Conservation (phyloP, 2,113 vertebrate genomes). For the Pagrus major region DNA sequence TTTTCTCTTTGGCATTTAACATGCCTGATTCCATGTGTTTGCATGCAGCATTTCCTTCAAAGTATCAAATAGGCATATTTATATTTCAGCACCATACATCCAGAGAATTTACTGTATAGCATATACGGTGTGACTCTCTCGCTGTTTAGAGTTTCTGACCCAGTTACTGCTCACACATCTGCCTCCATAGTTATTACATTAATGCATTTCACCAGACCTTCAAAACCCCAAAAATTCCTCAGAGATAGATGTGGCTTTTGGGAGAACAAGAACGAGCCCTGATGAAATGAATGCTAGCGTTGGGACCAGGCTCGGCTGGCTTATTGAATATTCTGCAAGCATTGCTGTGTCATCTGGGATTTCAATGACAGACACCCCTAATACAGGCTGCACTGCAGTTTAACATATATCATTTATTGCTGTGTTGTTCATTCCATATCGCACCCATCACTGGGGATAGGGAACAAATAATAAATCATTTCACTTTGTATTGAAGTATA, state of each 20-base stretch:
- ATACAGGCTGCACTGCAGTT: not conserved
- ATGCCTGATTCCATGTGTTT: not conserved
- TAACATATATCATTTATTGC: not conserved
- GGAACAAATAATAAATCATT: not conserved
- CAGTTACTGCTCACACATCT: not conserved
- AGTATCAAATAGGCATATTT: not conserved
- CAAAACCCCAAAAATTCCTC: not conserved
- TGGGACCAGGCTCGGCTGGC: not conserved
- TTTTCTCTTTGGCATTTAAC: not conserved
- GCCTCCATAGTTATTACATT: not conserved
- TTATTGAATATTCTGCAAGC: not conserved
- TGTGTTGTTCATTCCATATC: not conserved
- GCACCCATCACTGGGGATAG: not conserved
- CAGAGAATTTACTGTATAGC: not conserved
- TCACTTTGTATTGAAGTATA: not conserved
- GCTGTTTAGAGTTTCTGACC: not conserved
- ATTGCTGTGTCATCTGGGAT: constrained; percentile 3
- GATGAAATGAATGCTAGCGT: not conserved
- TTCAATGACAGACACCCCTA: not conserved
- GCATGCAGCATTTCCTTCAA: not conserved
- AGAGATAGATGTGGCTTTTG: not conserved
- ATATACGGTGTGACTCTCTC: not conserved
- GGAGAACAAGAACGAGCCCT: not conserved
- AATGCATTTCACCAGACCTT: not conserved
- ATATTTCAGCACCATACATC: not conserved